These are phyloP conservation scores for Masnerella sp. DNA, from an alignment of 2,888 invertebrate genomes.

Conservation along the genomic window DNA sequence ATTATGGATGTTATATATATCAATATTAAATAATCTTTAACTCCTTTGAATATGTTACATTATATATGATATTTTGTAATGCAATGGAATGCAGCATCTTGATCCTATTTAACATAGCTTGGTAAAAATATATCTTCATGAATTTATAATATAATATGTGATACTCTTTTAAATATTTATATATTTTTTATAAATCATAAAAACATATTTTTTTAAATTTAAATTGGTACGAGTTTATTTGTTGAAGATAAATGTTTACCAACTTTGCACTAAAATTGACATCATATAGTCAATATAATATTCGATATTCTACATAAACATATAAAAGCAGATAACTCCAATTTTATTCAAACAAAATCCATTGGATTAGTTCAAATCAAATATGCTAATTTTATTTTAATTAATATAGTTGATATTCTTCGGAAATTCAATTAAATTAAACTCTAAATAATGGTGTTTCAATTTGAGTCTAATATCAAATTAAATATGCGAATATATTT, in stretches of 20 bases:
- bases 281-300: too few species aligned
- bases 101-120: constrained; percentile 17
- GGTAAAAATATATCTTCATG: constrained; percentile 25
- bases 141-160: not conserved
- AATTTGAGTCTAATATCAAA: too few species aligned
- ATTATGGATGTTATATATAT: constrained; percentile 27
- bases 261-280: constrained; percentile 18
- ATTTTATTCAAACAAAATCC: too few species aligned
- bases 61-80: constrained; percentile 30
- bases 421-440: too few species aligned
- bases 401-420: too few species aligned
- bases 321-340: too few species aligned
- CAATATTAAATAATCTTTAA: constrained; percentile 19
- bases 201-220: too few species aligned
- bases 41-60: constrained; percentile 19
- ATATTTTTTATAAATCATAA: not conserved
- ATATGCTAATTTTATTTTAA: too few species aligned
- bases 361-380: too few species aligned
- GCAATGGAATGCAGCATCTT: constrained; percentile 57
- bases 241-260: constrained; percentile 27
- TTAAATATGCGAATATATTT: too few species aligned
- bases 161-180: not conserved
- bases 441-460: too few species aligned
- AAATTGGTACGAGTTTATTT: constrained; percentile 3
- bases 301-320: too few species aligned